These are phyloP conservation scores for Plectropomus leopardus DNA, from an alignment of 2,113 vertebrate species.

Conservation along the genomic window DNA sequence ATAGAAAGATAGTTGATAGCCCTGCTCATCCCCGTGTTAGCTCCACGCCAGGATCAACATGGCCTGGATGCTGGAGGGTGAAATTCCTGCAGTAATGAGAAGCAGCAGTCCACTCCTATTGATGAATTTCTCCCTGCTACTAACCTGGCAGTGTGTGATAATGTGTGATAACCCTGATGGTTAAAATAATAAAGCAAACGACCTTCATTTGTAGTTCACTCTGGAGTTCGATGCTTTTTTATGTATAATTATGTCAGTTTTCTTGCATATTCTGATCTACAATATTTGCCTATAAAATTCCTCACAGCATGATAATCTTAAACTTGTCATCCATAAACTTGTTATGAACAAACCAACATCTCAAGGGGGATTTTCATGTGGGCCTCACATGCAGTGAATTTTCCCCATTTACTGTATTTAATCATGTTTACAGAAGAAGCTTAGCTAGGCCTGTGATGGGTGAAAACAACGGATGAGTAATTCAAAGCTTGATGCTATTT, in stretches of 20 bases:
- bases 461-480: slow-evolving; percentile 70
- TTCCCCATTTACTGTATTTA: slow-evolving; percentile 74
- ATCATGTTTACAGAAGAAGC: slow-evolving; percentile 75
- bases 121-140: slow-evolving; percentile 57
- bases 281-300: neutral
- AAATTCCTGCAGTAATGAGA: slow-evolving; percentile 76
- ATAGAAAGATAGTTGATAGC: slow-evolving; percentile 63
- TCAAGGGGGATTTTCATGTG: slow-evolving; percentile 36
- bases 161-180: slow-evolving; percentile 32
- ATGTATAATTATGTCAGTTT: neutral
- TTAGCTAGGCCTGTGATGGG: slow-evolving; percentile 63
- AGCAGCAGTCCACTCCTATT: slow-evolving; percentile 59
- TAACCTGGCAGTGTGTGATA: slow-evolving; percentile 41
- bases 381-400: slow-evolving; percentile 36
- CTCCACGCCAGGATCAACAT: slow-evolving; percentile 62
- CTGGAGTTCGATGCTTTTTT: neutral
- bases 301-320: slow-evolving; percentile 2
- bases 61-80: slow-evolving; percentile 61
- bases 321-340: neutral
- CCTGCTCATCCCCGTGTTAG: slow-evolving; percentile 59
- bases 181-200: slow-evolving; percentile 34
- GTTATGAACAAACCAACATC: slow-evolving; percentile 14
- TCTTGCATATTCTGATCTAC: neutral
- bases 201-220: slow-evolving; percentile 16
- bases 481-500: slow-evolving; percentile 79